Evolutionary conservation across 2,113 vertebrate species (phyloP).

Genomic region (Myrmecobius fasciatus): DNA sequence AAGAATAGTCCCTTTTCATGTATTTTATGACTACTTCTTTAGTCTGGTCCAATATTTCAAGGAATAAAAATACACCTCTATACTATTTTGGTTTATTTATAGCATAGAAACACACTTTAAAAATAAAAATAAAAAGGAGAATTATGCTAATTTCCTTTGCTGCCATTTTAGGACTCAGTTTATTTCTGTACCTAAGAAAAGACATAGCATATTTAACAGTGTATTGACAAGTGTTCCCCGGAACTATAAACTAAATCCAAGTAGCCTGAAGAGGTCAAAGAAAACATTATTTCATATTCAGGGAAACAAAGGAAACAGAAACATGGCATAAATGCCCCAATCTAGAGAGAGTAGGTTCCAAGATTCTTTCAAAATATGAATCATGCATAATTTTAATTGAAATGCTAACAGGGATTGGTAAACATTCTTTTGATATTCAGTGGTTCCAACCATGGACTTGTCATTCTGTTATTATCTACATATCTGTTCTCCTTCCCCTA

Average conservation of each 20-base stretch:
- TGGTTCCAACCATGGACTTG: not conserved
- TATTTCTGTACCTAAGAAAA: not conserved
- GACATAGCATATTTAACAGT: not conserved
- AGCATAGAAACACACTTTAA: not conserved
- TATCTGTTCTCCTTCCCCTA: not conserved
- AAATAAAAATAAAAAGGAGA: not conserved
- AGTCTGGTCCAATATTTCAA: not conserved
- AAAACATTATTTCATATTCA: not conserved
- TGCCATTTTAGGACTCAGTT: not conserved
- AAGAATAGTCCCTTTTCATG: not conserved
- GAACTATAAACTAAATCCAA: not conserved
- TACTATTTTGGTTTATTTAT: not conserved
- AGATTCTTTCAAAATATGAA: not conserved
- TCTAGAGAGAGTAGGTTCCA: not conserved
- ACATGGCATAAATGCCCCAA: not conserved
- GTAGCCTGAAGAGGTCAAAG: not conserved
- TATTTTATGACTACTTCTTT: not conserved
- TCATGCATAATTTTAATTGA: not conserved
- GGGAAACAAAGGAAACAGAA: not conserved
- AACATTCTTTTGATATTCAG: not conserved
- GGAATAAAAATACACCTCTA: not conserved
- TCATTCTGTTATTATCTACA: not conserved
- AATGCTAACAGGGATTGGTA: not conserved
- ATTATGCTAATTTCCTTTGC: not conserved
- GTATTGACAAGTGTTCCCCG: not conserved